Evolutionary conservation across 2,113 vertebrate genomes (phyloP).

Genomic region (Clupea harengus): DNA sequence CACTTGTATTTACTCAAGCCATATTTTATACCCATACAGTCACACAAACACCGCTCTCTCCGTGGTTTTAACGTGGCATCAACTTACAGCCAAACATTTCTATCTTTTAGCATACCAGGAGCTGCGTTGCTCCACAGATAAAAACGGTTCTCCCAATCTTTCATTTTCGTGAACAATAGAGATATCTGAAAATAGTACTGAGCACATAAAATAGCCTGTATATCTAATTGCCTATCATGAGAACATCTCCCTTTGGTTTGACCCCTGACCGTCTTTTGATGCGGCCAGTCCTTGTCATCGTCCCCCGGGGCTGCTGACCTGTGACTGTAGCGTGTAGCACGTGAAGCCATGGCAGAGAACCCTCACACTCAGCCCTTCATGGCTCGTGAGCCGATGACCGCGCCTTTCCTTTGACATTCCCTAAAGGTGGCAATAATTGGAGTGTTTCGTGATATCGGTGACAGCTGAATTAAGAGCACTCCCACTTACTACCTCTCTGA

Average conservation of each 20-base stretch:
- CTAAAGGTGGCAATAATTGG: not conserved
- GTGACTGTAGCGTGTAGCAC: not conserved
- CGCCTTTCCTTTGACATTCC: not conserved
- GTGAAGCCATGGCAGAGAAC: not conserved
- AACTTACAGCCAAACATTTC: not conserved
- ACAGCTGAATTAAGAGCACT: not conserved
- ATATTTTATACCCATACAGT: not conserved
- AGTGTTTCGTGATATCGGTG: not conserved
- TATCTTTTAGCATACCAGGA: not conserved
- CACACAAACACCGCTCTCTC: not conserved
- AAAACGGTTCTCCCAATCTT: too few species aligned
- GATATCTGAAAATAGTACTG: not conserved
- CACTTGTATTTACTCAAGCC: not conserved
- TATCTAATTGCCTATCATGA: not conserved
- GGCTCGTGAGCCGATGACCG: not conserved
- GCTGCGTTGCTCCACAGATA: too few species aligned
- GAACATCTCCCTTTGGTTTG: not conserved
- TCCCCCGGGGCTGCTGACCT: not conserved
- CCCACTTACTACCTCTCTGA: not conserved
- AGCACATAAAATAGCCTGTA: not conserved
- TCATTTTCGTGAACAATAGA: not conserved
- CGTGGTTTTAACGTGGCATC: not conserved
- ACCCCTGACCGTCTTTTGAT: not conserved
- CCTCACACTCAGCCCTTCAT: not conserved
- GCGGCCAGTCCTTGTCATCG: not conserved